These are phyloP conservation scores for Phaonia tiefii DNA, from an alignment of 2,888 invertebrate species.

Conservation along the genomic window DNA sequence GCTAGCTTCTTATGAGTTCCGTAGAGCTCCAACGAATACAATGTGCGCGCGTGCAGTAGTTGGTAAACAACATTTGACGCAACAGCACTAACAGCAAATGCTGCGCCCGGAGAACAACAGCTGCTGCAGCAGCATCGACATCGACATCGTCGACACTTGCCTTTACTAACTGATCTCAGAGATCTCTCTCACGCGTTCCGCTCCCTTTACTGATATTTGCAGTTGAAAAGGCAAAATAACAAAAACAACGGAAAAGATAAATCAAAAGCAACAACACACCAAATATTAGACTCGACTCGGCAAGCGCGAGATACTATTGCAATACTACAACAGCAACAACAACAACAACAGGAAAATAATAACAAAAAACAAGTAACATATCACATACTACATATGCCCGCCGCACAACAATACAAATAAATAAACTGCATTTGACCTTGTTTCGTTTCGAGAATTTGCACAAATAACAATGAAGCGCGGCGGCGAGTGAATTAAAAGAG, in stretches of 20 bases:
- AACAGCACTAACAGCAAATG: not conserved
- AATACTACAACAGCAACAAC: not conserved
- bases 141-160: not conserved
- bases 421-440: slow-evolving; percentile 69
- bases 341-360: not conserved
- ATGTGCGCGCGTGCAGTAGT: not conserved
- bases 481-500: too few relatives aligned
- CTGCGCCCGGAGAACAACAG: not conserved
- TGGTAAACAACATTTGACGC: slow-evolving; percentile 14
- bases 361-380: not conserved
- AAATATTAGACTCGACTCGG: not conserved
- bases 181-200: not conserved
- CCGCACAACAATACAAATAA: slow-evolving; percentile 42
- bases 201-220: not conserved
- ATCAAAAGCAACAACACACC: slow-evolving; percentile 10
- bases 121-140: not conserved
- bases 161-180: not conserved
- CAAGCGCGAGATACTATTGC: not conserved
- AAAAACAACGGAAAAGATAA: slow-evolving; percentile 20
- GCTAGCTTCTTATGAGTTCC: not conserved
- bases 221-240: not conserved
- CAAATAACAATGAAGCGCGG: slow-evolving; percentile 43
- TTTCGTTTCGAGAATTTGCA: slow-evolving; percentile 64
- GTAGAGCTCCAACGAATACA: not conserved
- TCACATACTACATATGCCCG: not conserved